Conservation (phyloP, 2,113 vertebrate species). For the Myotis lucifugus region DNA sequence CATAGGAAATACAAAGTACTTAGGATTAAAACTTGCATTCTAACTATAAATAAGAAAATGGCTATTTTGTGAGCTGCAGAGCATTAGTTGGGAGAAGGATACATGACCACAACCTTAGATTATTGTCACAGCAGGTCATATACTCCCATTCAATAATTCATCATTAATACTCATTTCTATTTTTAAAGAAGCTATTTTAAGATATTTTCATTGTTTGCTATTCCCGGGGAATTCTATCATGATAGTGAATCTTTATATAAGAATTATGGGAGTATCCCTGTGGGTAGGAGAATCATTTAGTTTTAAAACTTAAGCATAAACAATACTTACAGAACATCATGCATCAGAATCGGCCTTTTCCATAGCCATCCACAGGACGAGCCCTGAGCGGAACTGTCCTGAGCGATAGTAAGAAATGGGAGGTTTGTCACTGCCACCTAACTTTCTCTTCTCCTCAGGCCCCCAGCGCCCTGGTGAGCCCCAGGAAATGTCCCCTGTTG, state of each 20-base stretch:
- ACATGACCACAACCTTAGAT: background rate
- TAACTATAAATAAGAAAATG: background rate
- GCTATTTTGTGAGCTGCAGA: background rate
- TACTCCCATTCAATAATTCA: background rate
- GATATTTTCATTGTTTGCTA: background rate
- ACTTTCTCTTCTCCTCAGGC: background rate
- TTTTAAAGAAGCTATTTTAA: slow-evolving; percentile 2
- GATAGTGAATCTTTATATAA: background rate
- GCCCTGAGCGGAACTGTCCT: background rate
- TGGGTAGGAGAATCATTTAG: background rate
- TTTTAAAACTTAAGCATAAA: background rate
- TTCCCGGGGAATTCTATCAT: background rate
- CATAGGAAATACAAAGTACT: background rate
- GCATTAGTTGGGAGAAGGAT: background rate
- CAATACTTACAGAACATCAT: background rate
- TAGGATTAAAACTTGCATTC: background rate
- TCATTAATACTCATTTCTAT: background rate
- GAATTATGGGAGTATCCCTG: background rate
- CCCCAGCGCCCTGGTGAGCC: background rate
- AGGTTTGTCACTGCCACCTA: background rate
- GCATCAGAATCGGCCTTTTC: background rate
- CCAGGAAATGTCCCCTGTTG: too few species aligned
- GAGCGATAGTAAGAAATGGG: background rate
- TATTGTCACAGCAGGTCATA: background rate
- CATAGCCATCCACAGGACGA: background rate